Conservation (phyloP, 2,113 vertebrate species). For the Tilapia sparmanii region DNA sequence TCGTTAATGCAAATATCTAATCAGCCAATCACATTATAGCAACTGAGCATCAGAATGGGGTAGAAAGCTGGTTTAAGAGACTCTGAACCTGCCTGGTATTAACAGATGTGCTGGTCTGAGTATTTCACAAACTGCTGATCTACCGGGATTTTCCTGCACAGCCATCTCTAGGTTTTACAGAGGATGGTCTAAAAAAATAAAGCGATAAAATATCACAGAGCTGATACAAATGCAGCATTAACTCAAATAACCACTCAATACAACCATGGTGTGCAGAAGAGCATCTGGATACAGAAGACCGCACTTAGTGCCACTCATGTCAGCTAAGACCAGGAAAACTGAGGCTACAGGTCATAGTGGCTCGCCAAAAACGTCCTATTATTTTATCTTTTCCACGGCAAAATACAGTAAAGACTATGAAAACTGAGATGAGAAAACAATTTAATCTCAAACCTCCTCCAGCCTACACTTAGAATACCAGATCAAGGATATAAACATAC, state of each 20-base stretch:
- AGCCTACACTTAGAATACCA: neutral
- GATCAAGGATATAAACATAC: neutral
- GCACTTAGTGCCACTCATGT: neutral
- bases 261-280: neutral
- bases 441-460: neutral
- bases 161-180: neutral
- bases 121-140: neutral
- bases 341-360: neutral
- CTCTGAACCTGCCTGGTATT: neutral
- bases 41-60: neutral
- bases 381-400: neutral
- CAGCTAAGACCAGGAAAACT: neutral
- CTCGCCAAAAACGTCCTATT: neutral
- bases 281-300: neutral
- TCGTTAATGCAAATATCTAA: neutral
- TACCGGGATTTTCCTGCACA: neutral
- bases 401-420: neutral
- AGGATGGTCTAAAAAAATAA: neutral
- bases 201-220: neutral
- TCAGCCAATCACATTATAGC: neutral
- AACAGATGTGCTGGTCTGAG: neutral
- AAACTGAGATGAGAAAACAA: neutral
- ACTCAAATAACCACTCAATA: neutral
- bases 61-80: neutral
- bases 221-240: neutral